phyloP scores from a whole-genome alignment of 2,113 vertebrate species.

The Megaleporinus macrocephalus region DNA sequence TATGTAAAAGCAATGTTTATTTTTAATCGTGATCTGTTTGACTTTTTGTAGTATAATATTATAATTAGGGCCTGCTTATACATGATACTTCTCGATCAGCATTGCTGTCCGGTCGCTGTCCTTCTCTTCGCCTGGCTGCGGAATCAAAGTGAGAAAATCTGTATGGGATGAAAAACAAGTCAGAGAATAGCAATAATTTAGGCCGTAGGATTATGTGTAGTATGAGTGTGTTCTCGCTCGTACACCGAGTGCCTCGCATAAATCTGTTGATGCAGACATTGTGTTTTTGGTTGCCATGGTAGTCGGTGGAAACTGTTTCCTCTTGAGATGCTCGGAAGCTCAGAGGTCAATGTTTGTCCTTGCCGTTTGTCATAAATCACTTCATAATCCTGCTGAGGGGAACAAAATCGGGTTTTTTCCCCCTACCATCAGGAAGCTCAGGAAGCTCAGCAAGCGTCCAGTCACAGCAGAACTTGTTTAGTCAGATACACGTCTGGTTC shows the following conservation, averaged over 20 bases:
- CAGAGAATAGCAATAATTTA: background rate
- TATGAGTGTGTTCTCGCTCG: background rate
- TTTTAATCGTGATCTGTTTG: no score
- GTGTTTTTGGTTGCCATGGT: conserved; percentile 3
- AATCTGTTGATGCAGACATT: conserved; percentile 16
- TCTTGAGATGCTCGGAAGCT: conserved; percentile 18
- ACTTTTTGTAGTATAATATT: background rate
- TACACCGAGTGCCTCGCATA: background rate
- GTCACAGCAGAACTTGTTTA: background rate
- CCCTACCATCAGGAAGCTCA: background rate
- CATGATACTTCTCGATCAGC: no score
- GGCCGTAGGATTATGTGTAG: background rate
- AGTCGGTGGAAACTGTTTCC: conserved; percentile 16
- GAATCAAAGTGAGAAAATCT: background rate
- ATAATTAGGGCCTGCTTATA: no score
- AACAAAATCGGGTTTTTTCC: background rate
- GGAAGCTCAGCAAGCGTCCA: background rate
- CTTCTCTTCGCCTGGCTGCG: no score
- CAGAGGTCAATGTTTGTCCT: conserved; percentile 28
- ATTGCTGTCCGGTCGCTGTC: no score
- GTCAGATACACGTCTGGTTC: conserved; percentile 4
- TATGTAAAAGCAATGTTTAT: no score
- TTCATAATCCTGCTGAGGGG: conserved; percentile 38
- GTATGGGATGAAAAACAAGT: background rate
- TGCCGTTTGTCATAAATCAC: conserved; percentile 25